Conservation (phyloP, 2,797 vertebrate genomes). For the Gadopsis marmoratus region DNA sequence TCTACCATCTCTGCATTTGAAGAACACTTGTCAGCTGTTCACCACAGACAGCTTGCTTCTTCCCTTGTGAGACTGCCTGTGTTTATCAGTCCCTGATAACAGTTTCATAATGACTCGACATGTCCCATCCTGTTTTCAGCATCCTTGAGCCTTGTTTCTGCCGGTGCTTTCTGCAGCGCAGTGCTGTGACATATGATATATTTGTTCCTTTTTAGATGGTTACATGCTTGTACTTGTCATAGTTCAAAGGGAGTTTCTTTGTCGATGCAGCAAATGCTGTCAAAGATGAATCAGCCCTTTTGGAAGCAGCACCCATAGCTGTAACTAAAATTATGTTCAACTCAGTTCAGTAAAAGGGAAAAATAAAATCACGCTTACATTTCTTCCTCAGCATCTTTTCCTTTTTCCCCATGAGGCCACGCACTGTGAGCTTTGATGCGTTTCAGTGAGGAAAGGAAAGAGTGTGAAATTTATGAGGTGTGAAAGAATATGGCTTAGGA, state of each 20-base stretch:
- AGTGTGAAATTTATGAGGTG: conserved; percentile 10
- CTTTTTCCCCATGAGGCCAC: background rate
- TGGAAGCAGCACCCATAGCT: background rate
- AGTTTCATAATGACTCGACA: conserved; percentile 56
- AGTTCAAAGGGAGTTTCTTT: conserved; percentile 26
- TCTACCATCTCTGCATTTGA: background rate
- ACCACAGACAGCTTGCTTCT: conserved; percentile 32
- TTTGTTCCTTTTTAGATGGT: conserved; percentile 15
- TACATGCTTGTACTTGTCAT: background rate
- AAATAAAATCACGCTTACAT: background rate
- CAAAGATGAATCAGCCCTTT: background rate
- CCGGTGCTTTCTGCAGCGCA: conserved; percentile 25
- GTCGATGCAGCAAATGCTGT: background rate
- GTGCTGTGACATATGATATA: conserved; percentile 22
- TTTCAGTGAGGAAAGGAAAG: background rate
- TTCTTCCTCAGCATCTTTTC: background rate
- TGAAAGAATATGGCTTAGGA: background rate
- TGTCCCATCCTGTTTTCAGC: conserved; percentile 39
- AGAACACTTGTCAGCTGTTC: conserved; percentile 25
- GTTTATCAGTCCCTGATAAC: conserved; percentile 38
- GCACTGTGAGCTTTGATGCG: background rate
- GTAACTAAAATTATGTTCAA: background rate
- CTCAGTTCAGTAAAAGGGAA: background rate
- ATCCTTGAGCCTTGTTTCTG: conserved; percentile 11
- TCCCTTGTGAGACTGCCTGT: conserved; percentile 34